Evolutionary conservation across 1,140 invertebrate genomes (phyloP).

Genomic region (Meloidogyne chitwoodi): DNA sequence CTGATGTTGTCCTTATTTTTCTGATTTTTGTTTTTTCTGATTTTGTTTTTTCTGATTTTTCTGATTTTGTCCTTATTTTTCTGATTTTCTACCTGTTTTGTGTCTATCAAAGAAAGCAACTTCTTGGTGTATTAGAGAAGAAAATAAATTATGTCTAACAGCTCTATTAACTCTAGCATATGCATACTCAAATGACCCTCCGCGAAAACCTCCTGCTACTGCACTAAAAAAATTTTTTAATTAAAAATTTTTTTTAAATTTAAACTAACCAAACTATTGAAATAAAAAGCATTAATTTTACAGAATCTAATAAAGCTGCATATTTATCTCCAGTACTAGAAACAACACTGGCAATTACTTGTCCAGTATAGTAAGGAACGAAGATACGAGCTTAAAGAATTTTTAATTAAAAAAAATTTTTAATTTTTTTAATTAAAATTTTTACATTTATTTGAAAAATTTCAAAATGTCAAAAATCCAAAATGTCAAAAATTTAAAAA

Average conservation of each 20-base stretch:
- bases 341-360: conserved; percentile 50
- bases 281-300: conserved; percentile 38
- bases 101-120: conserved; percentile 39
- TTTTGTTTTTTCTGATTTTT: neutral
- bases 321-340: conserved; percentile 35
- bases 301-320: conserved; percentile 19
- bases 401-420: too few species aligned
- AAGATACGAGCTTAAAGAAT: conserved; percentile 40
- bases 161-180: conserved; percentile 38
- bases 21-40: neutral
- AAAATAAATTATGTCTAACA: conserved; percentile 26
- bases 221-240: conserved; percentile 11
- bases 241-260: conserved; percentile 1
- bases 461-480: too few species aligned
- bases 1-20: neutral
- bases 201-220: conserved; percentile 39
- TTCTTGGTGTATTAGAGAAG: conserved; percentile 30
- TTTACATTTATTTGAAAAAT: too few species aligned
- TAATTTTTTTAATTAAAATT: too few species aligned
- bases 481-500: too few species aligned
- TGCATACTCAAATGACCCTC: conserved; percentile 42
- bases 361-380: conserved; percentile 49
- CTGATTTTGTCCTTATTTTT: neutral
- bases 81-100: conserved; percentile 27
- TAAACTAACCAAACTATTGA: conserved; percentile 42